Conservation (phyloP, 30 jellyfish, hydroid and myxozoan species). For the Aurelia sp. region DNA sequence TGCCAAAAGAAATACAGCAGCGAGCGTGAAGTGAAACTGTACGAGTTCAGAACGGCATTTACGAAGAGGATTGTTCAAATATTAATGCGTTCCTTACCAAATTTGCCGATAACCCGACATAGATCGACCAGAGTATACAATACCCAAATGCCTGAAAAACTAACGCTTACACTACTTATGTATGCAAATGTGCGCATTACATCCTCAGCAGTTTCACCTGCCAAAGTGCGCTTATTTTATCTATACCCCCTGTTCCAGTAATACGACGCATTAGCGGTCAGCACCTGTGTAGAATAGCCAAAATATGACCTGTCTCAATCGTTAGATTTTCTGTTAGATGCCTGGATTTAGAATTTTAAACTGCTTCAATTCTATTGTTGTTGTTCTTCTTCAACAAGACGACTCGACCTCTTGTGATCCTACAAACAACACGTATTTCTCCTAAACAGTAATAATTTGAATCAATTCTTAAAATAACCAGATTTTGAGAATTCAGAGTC, state of each 20-base stretch:
- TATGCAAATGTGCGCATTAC: constrained; percentile 4
- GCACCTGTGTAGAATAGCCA: constrained; percentile 63
- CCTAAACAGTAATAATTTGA: too few species aligned
- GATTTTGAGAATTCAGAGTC: too few species aligned
- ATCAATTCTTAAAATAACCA: too few species aligned
- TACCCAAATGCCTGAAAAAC: constrained; percentile 2
- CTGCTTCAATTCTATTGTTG: background rate
- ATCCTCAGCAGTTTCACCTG: constrained; percentile 36
- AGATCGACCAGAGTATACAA: background rate
- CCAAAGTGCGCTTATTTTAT: constrained; percentile 16
- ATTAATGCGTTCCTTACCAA: constrained; percentile 4
- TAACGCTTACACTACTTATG: background rate
- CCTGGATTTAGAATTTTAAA: constrained; percentile 34
- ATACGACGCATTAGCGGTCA: constrained; percentile 34
- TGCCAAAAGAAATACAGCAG: too few species aligned
- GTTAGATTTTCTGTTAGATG: background rate
- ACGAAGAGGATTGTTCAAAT: constrained; percentile 1
- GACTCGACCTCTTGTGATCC: too few species aligned
- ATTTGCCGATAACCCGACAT: background rate
- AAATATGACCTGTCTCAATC: constrained; percentile 57
- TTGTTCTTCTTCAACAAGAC: too few species aligned
- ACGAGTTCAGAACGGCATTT: constrained; percentile 3
- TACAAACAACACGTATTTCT: too few species aligned
- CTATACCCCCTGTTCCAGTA: constrained; percentile 38
- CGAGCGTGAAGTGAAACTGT: too few species aligned